A percentile compares a stretch with the other conserved stretches of the same genome.
Evolutionary conservation across 1,140 invertebrate species (phyloP).

Genomic region (Augochlora pura): DNA sequence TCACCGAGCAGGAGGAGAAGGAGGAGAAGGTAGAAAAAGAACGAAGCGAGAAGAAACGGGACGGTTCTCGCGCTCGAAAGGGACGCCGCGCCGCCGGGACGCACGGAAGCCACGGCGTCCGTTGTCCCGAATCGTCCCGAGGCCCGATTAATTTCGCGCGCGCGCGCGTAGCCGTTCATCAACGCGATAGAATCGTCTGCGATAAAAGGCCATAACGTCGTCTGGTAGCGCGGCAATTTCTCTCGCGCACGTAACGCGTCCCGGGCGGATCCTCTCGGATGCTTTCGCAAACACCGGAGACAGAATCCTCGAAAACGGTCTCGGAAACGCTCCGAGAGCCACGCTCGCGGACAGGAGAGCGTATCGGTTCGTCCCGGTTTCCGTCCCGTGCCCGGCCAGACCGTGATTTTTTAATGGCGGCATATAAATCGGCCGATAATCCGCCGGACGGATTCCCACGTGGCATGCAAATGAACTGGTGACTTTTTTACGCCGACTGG

Average conservation of each 20-base stretch:
- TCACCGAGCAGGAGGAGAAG: neutral
- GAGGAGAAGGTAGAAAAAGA: neutral
- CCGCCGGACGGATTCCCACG: conserved; percentile 64
- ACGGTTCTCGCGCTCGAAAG: no score
- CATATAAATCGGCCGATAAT: conserved; percentile 72
- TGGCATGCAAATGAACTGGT: conserved; percentile 71
- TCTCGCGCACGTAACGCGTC: conserved; percentile 11
- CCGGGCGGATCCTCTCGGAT: neutral
- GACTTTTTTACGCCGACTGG: conserved; percentile 54
- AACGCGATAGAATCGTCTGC: conserved; percentile 12
- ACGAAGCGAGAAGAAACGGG: neutral
- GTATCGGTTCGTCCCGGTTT: neutral
- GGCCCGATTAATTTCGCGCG: conserved; percentile 8
- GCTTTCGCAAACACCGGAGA: conserved; percentile 13
- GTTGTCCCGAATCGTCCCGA: neutral
- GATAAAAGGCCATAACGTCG: conserved; percentile 10
- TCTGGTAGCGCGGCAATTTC: neutral
- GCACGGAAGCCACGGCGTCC: neutral
- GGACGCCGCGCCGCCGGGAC: neutral
- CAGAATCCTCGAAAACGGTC: neutral
- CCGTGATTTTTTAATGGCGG: conserved; percentile 48
- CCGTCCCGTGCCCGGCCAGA: neutral
- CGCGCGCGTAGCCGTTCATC: neutral
- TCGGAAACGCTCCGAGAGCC: no score
- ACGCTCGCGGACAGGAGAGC: no score